Base-by-base conservation (phyloP, 2,888 invertebrate genomes). In the Latrodectus hesperus region DNA sequence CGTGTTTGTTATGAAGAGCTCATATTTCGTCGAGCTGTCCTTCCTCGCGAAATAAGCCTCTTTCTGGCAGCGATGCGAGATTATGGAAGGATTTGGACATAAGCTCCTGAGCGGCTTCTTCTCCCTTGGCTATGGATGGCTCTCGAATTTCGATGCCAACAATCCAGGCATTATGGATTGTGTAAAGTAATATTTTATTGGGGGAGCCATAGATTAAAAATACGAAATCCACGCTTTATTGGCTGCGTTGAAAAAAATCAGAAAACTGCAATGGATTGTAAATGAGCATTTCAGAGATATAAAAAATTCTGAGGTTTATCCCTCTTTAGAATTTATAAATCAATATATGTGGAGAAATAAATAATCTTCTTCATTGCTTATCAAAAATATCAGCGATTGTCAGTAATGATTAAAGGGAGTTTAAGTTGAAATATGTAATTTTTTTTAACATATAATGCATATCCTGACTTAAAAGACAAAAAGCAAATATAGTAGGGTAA, bases 1-100 rank as follows among this genome's bases (percentile, higher is more conserved):
- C 71, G 65, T 71, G 79, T 70, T 71, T 86, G 86, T 71, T 86
- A 76, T 86, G 80, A 81, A 76, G 76, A 86, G 76, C 70, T 86
- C 86, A 76, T 81, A 76, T 86, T 80, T 86, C 76, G 53, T 70
- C 49, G 55, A 65, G 60, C 79, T 79, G 80, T 70, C 71, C 84
- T 49, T 55, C 22, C 38, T 38, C 65, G 10, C 51, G 65, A 65
- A 84, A 77, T 84, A 84, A 85, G 79, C 74, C 60, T 52, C 51
- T 51, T 38, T 75, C 86, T 80, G 86, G 76, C 85, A 71, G 16
- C 72, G 80, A 51, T 16, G 70, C 51, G 68, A 70, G 79, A 85
- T 85, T 84, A 78, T 9, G 51, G 67, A 10, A 67, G 38, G 84
- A 85, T 68, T 85, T 55, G 38, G 55, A 17, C 17, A 22, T 78